A percentile compares a stretch with the other conserved stretches of the same genome.
phyloP scores from a whole-genome alignment of 2,113 vertebrate genomes.

The Desmodus rotundus region DNA sequence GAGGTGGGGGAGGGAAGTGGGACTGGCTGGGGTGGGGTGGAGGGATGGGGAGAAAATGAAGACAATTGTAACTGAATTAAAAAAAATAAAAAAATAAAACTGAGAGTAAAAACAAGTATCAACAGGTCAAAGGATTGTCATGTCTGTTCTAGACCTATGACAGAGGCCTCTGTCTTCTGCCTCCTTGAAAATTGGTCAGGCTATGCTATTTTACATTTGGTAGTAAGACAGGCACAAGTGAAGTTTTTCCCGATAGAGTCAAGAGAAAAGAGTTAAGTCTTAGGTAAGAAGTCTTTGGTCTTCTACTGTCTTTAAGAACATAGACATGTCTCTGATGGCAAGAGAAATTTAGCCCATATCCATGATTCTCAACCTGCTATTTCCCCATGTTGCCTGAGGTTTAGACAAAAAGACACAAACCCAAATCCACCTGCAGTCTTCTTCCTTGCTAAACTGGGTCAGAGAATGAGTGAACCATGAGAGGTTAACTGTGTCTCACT shows the following conservation, averaged over 20 bases:
- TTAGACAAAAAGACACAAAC: not conserved
- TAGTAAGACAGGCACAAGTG: not conserved
- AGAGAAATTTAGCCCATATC: not conserved
- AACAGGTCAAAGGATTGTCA: not conserved
- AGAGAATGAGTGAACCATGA: not conserved
- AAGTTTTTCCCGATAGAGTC: not conserved
- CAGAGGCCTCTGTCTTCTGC: not conserved
- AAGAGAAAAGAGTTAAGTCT: not conserved
- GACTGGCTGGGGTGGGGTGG: too few species aligned
- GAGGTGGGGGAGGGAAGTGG: too few species aligned
- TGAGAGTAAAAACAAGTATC: not conserved
- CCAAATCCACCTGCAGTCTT: not conserved
- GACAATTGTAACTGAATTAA: too few species aligned
- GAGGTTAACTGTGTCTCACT: not conserved
- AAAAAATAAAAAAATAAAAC: too few species aligned
- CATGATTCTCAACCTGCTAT: not conserved
- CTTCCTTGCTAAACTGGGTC: not conserved
- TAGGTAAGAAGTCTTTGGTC: not conserved
- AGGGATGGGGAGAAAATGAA: too few species aligned
- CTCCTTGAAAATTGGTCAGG: not conserved
- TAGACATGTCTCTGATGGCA: not conserved
- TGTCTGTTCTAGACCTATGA: not conserved
- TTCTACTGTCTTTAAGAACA: not conserved
- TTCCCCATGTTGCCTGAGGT: not conserved
- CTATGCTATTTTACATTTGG: not conserved